phyloP scores from a whole-genome alignment of 2,888 invertebrate species.

The Aspidiotus rigidus region DNA sequence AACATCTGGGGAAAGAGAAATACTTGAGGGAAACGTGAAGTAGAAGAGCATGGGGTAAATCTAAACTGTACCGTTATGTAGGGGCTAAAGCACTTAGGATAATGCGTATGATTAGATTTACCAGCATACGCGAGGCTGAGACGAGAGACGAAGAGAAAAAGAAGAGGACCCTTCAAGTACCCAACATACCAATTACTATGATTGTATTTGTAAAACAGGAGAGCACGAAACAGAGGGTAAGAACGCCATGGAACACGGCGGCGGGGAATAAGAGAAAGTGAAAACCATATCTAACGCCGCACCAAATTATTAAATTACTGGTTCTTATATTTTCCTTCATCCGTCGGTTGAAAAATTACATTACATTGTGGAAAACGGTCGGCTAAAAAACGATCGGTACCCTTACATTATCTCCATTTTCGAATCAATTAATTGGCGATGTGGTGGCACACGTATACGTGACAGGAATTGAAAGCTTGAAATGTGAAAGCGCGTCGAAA shows the following conservation, averaged over 20 bases:
- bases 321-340: too few relatives aligned
- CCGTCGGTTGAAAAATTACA: too few relatives aligned
- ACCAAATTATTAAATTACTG: conserved; percentile 29
- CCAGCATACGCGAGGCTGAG: conserved; percentile 19
- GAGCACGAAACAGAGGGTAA: conserved; percentile 35
- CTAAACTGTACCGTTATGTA: conserved; percentile 11
- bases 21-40: conserved; percentile 9
- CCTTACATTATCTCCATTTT: too few relatives aligned
- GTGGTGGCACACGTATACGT: too few relatives aligned
- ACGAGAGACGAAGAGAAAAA: background rate
- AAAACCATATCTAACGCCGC: conserved; percentile 28
- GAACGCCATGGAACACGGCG: conserved; percentile 36
- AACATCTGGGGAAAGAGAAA: background rate
- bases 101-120: conserved; percentile 33
- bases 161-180: conserved; percentile 21
- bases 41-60: background rate
- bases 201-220: conserved; percentile 35
- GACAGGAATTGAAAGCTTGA: too few relatives aligned
- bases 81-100: conserved; percentile 32
- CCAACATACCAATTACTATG: conserved; percentile 32
- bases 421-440: too few relatives aligned
- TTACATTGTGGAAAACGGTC: too few relatives aligned
- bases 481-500: too few relatives aligned
- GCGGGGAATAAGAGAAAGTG: conserved; percentile 18
- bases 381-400: too few relatives aligned